Base-by-base conservation (phyloP, 2,797 vertebrate species). In the Synanceia verrucosa region DNA sequence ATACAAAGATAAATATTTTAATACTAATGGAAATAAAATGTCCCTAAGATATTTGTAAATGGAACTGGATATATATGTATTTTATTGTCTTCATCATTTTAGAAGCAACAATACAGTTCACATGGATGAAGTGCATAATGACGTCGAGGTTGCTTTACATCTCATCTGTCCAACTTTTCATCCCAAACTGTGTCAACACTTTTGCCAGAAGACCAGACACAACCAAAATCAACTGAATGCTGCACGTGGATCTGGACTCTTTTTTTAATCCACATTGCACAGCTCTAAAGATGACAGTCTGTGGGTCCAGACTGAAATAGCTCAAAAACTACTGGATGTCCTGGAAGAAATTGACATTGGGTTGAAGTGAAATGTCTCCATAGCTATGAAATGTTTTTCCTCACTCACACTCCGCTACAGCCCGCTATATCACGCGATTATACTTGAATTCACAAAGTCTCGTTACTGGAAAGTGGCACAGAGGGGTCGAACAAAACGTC, bases 111-210 rank as follows among this genome's bases (percentile, higher is more conserved):
- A 44, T 16, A 41, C 5, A 53, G 66, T 65, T 65, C n/a, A n/a
- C n/a, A n/a, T 51, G 13, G 23, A 29, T 63, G 41, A 12, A 31
- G 51, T 3, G 1, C 44, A 36, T 76, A 78, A 78, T 37, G 57
- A 76, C 23, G 65, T 43, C 2, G 77, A 72, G 69, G 48, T 65
- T 71, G 47, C 14, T 61, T 47, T 37, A 50, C 43, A 67, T 50
- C 57, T 67, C 1, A 10, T 58, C 36, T 9, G 16, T 73, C 36
- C 10, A 5, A 28, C 36, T 75, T 61, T 9, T 16, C 26, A 3
- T 9, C 70, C 46, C 67, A 68, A 81, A 62, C n/a, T 53, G 31
- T 63, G 26, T 70, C 52, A 58, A 51, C 26, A 26, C 28, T 8
- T 67, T 70, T 59, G 51, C 58, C 26, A 51, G 50, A 70, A 56